Evolutionary conservation across 2,113 vertebrate species (phyloP), one percentile per base, ranked within the genome.

Genomic region (Pluvialis apricaria): DNA sequence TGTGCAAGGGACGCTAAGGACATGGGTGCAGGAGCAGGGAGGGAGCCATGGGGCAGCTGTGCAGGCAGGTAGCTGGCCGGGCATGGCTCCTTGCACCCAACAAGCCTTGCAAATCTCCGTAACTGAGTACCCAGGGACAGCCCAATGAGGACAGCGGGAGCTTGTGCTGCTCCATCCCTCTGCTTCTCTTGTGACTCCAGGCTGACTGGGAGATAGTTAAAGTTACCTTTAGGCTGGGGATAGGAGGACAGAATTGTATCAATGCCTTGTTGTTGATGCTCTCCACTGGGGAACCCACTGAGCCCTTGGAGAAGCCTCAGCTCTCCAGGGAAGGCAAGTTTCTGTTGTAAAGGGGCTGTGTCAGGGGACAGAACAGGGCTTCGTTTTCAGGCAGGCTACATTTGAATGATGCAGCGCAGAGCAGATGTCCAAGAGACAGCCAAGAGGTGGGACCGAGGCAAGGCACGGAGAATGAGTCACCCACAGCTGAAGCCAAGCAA

Each of bases 401-500:
- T 88, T 85, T 47, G 82, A 82, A 32, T 7, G 55, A 90, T 71
- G 82, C 82, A 88, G 70, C 16, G 2, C 75, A 77, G 66, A 92
- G 65, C 96, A 96, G 86, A 94, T 86, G 71, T 97, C 89, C 87
- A 70, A 77, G 84, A 90, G 42, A 77, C 40, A 94, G 95, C 91
- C 64, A 91, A 61, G 92, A 97, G 94, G 78, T 86, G 91, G 90
- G 89, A 95, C 24, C 1, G 6, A 83, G 84, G 87, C 91, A 88
- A 96, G 89, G 66, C 82, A 1, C 10, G 2, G 51, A 44, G 42
- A 90, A 55, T 96, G 97, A 97, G 89, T 97, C 97, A 96, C 62
- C 51, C 58, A 34, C 42, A 62, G 68, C 51, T 2, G 4, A 85
- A 90, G 91, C 94, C 96, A 96, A 95, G 89, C 91, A 66, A 78